phyloP scores from a whole-genome alignment of 2,888 invertebrate genomes.

The Lasiommata megera region DNA sequence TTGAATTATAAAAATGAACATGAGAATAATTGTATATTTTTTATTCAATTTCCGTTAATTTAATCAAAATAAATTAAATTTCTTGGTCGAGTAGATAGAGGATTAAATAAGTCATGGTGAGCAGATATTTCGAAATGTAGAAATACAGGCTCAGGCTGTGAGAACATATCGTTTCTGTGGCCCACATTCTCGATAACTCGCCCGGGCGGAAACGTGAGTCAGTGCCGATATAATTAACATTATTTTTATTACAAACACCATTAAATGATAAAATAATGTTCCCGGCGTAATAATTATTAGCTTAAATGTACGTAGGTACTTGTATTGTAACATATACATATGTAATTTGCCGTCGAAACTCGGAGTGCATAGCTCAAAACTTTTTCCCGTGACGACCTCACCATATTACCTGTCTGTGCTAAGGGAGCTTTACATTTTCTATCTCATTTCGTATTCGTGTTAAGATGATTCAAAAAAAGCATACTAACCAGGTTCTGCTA shows the following conservation, averaged over 20 bases:
- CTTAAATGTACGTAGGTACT: conserved; percentile 21
- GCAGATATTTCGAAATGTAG: conserved; percentile 43
- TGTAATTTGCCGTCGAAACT: conserved; percentile 47
- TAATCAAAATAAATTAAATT: neutral
- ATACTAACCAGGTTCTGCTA: too few relatives aligned
- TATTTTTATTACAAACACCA: conserved; percentile 28
- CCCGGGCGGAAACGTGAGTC: conserved; percentile 67
- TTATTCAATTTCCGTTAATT: neutral
- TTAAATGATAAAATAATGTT: conserved; percentile 29
- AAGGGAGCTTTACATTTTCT: conserved; percentile 14
- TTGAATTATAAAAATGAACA: too few relatives aligned
- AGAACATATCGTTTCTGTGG: conserved; percentile 51
- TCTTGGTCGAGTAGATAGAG: neutral
- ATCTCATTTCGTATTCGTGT: too few relatives aligned
- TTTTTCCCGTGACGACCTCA: conserved; percentile 70
- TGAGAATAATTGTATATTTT: too few relatives aligned
- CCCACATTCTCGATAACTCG: conserved; percentile 72
- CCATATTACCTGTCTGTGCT: conserved; percentile 22
- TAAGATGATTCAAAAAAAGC: too few relatives aligned
- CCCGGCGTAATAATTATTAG: conserved; percentile 34
- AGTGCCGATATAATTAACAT: conserved; percentile 38
- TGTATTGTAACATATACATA: conserved; percentile 27
- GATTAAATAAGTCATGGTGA: neutral
- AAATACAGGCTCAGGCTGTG: conserved; percentile 44
- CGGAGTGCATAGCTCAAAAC: conserved; percentile 57